phyloP scores from a whole-genome alignment of 2,888 invertebrate genomes.

The Hyles lineata region DNA sequence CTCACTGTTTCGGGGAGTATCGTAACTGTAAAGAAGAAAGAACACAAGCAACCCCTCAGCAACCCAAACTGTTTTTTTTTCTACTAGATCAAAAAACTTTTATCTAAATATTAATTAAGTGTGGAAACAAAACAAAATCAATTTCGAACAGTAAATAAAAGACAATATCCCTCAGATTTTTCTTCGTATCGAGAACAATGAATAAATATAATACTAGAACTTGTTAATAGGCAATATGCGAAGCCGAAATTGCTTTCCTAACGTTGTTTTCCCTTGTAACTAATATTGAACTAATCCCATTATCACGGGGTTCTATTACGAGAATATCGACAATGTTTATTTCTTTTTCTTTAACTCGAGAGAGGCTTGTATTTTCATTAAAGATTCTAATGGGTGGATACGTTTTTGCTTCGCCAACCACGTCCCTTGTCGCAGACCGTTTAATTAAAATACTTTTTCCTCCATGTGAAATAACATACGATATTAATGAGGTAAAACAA shows the following conservation, averaged over 20 bases:
- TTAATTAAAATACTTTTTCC: slow-evolving; percentile 14
- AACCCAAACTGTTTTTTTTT: too few relatives aligned
- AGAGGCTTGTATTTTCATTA: slow-evolving; percentile 37
- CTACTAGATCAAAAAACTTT: too few relatives aligned
- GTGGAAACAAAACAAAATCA: not conserved
- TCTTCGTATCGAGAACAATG: slow-evolving; percentile 40
- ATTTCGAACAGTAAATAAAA: not conserved
- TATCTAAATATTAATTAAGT: not conserved
- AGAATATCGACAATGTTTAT: slow-evolving; percentile 49
- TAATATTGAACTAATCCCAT: slow-evolving; percentile 77
- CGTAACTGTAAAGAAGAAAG: too few relatives aligned
- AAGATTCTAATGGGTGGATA: slow-evolving; percentile 26
- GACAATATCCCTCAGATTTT: slow-evolving; percentile 11
- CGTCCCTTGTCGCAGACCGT: slow-evolving; percentile 5
- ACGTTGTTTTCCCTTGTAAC: slow-evolving; percentile 77
- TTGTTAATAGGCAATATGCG: slow-evolving; percentile 83
- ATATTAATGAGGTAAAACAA: slow-evolving; percentile 17
- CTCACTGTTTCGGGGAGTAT: too few relatives aligned
- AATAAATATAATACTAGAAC: slow-evolving; percentile 48
- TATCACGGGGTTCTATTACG: slow-evolving; percentile 66
- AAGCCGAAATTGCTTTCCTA: slow-evolving; percentile 82
- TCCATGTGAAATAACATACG: not conserved
- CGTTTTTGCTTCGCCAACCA: slow-evolving; percentile 9
- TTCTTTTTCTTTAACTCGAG: slow-evolving; percentile 45
- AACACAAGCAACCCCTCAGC: too few relatives aligned